A percentile compares a stretch with the other conserved stretches of the same genome.
Evolutionary conservation across 2,888 invertebrate genomes (phyloP).

Genomic region (Nudaria mundana): DNA sequence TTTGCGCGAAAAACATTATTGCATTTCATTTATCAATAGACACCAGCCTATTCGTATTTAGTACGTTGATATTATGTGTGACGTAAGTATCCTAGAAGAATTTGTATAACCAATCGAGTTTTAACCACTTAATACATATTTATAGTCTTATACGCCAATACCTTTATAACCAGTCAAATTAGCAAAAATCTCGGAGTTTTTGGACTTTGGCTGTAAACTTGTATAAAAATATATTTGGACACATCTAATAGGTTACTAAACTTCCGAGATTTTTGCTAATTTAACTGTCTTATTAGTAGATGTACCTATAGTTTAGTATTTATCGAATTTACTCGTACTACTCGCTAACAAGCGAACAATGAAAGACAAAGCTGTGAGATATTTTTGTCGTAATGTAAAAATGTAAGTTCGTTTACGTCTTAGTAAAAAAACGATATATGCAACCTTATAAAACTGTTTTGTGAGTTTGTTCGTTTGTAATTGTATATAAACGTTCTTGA

Average conservation of each 20-base stretch:
- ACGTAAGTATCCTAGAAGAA: slow-evolving; percentile 20
- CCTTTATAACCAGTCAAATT: no score
- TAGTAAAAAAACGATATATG: slow-evolving; percentile 62
- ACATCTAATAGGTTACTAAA: no score
- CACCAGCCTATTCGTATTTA: no score
- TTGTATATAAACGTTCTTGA: slow-evolving; percentile 45
- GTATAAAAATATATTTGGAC: no score
- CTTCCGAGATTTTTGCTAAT: no score
- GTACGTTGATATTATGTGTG: no score
- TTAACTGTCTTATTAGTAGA: slow-evolving; percentile 35
- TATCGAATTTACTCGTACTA: slow-evolving; percentile 77
- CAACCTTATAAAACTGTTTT: slow-evolving; percentile 45
- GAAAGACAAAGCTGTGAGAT: slow-evolving; percentile 82
- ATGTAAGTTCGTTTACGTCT: slow-evolving; percentile 70
- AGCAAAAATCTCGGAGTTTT: no score
- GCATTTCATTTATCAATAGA: no score
- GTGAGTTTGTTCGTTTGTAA: slow-evolving; percentile 50
- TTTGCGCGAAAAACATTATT: no score
- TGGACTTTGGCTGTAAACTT: no score
- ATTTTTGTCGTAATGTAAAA: slow-evolving; percentile 77
- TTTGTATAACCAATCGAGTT: slow-evolving; percentile 35
- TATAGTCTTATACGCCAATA: slow-evolving; percentile 55
- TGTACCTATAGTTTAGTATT: slow-evolving; percentile 62
- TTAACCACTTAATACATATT: no score
- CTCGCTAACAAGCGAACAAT: slow-evolving; percentile 75